These are phyloP conservation scores for Ceriagrion tenellum DNA, from an alignment of 2,888 invertebrate species.

Conservation along the genomic window DNA sequence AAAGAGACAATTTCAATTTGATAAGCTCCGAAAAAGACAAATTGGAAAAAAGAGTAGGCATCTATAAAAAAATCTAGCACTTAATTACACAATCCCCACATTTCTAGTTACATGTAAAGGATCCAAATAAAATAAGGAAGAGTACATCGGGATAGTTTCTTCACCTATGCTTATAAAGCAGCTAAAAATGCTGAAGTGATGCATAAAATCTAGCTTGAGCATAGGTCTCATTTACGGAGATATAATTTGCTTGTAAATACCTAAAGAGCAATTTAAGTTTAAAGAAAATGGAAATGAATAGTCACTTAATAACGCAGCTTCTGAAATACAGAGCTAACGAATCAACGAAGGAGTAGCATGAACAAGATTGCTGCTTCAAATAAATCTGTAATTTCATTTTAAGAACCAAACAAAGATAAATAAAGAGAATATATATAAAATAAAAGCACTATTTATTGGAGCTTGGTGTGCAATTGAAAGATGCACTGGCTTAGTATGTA, in stretches of 20 bases:
- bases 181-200: not conserved
- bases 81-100: not conserved
- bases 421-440: not conserved
- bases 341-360: not conserved
- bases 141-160: not conserved
- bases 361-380: conserved; percentile 11
- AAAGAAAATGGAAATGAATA: not conserved
- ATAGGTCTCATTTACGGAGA: not conserved
- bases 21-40: not conserved
- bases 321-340: not conserved
- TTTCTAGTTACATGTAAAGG: not conserved
- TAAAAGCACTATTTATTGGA: not conserved
- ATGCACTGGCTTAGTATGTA: not conserved
- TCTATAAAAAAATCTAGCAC: not conserved
- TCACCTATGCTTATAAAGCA: not conserved
- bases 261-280: not conserved
- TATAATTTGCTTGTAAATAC: not conserved
- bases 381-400: not conserved
- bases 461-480: not conserved
- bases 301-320: not conserved
- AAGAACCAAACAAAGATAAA: not conserved
- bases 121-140: not conserved
- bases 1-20: not conserved
- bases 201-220: not conserved
- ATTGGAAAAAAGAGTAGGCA: not conserved